Evolutionary conservation across 2,113 vertebrate species (phyloP), one percentile per base, ranked within the genome.

Genomic region (Gasterosteus aculeatus): DNA sequence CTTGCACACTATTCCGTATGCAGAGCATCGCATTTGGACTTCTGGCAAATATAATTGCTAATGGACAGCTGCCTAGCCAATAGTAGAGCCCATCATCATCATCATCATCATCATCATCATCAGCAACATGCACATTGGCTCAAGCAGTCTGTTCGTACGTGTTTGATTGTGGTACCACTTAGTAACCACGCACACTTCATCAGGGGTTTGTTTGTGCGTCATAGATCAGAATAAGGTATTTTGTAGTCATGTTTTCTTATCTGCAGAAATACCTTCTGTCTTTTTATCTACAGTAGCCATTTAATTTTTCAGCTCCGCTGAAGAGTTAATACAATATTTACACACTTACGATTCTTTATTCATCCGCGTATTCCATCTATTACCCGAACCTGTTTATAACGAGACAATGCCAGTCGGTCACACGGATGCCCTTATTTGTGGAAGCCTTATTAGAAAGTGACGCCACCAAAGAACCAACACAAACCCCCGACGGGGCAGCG

Each of bases 31-130:
- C 68, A 41, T 75, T 70, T 63, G 51, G 49, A 51, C 65, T 56
- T 42, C 18, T 67, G 70, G 80, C 38, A 53, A 78, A 72, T 60
- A 54, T 35, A 68, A 75, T 51, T 67, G 54, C n/a, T 54, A 57
- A 82, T 65, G 67, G 46, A 10, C 66, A 58, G 58, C 44, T 35
- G 53, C 65, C 75, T 15, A 42, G 75, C 57, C 29, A 65, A 4
- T 14, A 3, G 39, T 31, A 49, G 57, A 4, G 71, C 64, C n/a
- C 2, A 5, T 31, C 29, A n/a, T n/a, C n/a, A n/a, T 26, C 22
- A 26, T 26, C 22, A 26, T 26, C 22, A 26, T 26, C 22, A 1
- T 26, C 22, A 38, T 65, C 62, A 35, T 31, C 31, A 65, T 26
- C 31, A 58, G 31, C 54, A 15, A 51, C 44, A 26, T 33, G 15